phyloP scores from a whole-genome alignment of 2,888 invertebrate species.

The Danaus chrysippus region DNA sequence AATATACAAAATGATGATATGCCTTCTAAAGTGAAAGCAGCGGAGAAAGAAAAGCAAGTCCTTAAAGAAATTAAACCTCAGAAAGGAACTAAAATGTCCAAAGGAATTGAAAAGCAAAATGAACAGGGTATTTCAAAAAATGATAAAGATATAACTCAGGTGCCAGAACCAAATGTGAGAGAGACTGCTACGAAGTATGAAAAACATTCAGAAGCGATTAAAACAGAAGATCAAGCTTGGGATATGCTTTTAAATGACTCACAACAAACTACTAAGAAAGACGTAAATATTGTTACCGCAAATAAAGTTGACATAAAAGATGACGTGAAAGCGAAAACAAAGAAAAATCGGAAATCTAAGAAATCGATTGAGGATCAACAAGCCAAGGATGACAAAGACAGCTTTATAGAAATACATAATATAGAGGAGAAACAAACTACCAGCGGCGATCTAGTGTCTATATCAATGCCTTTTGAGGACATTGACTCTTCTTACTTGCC shows the following conservation, averaged over 20 bases:
- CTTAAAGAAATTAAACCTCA: constrained; percentile 14
- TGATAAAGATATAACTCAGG: constrained; percentile 14
- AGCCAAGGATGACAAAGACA: constrained; percentile 61
- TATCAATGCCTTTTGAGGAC: constrained; percentile 61
- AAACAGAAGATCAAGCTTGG: constrained; percentile 71
- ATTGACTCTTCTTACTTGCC: constrained; percentile 49
- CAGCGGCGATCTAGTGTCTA: constrained; percentile 64
- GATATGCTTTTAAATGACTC: constrained; percentile 64
- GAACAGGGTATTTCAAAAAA: constrained; percentile 10
- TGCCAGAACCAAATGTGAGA: constrained; percentile 8
- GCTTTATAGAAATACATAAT: constrained; percentile 71
- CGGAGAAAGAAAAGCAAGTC: constrained; percentile 18
- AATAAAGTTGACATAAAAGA: constrained; percentile 33
- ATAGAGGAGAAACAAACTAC: constrained; percentile 58
- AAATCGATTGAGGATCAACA: constrained; percentile 56
- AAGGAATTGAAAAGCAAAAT: constrained; percentile 14
- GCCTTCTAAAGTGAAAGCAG: constrained; percentile 19
- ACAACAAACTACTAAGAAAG: constrained; percentile 34
- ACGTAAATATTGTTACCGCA: constrained; percentile 1
- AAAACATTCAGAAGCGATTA: constrained; percentile 36
- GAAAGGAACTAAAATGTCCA: constrained; percentile 11
- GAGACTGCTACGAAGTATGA: constrained; percentile 7
- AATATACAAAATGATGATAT: constrained; percentile 19
- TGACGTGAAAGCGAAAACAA: constrained; percentile 50
- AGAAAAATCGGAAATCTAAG: constrained; percentile 54